Evolutionary conservation across 2,113 vertebrate species (phyloP), one percentile per base, ranked within the genome.

Genomic region (Stigmatopora argus): DNA sequence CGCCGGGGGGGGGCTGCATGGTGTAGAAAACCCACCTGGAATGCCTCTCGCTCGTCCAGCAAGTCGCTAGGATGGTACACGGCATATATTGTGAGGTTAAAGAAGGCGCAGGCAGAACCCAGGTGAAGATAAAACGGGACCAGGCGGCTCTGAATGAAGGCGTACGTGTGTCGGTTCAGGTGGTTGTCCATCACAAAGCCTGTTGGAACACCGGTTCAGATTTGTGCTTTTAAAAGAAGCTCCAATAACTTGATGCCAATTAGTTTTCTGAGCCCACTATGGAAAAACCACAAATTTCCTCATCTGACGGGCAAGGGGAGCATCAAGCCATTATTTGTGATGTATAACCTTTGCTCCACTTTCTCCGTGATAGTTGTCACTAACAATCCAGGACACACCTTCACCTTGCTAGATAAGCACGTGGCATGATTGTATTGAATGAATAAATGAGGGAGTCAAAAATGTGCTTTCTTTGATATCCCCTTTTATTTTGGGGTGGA

Each of bases 81-180:
- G 2, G 92, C 85, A 31, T 90, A 94, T 15, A 93, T 87, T 0
- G 89, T 79, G 64, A 93, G 92, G 81, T 91, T 94, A 73, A 93
- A 82, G 88, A 94, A 94, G 46, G 93, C 91, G 2, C 91, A 93
- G 2, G 86, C 76, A 1, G 91, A 93, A 49, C 90, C 73, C 14
- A 92, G 75, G 78, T 92, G 90, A 76, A 92, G 91, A 75, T 92
- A 93, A 66, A 90, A 92, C 0, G 93, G 93, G 64, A 94, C 93
- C 14, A 93, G 91, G 7, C 88, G 59, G 0, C 88, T 90, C 80
- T 92, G 90, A 71, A 93, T 91, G 65, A 89, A 92, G 18, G 92
- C 89, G 0, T 83, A 92, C 0, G 90, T 92, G 81, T 93, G 91
- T 81, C 88, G 86, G 79, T 92, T 90, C 67, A 94, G 89, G 78